Evolutionary conservation across 1,140 invertebrate genomes (phyloP).

Genomic region (Laodelphax striatellus): DNA sequence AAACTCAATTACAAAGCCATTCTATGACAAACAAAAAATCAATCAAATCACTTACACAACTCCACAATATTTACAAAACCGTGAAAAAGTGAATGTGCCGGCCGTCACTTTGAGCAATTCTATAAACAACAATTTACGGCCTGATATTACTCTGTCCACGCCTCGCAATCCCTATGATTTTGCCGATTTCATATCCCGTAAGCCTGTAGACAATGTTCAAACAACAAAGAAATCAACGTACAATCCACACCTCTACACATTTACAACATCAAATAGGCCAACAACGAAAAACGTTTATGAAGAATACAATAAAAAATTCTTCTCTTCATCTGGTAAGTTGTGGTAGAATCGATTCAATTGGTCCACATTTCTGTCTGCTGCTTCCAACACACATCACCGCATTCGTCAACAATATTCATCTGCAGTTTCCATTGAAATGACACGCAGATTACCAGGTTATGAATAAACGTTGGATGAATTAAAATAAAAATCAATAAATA

Average conservation of each 20-base stretch:
- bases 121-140: background rate
- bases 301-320: conserved; percentile 6
- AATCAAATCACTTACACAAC: conserved; percentile 3
- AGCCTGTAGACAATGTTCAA: background rate
- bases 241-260: background rate
- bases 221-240: background rate
- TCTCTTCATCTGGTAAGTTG: no score
- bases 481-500: no score
- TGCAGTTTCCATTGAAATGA: no score
- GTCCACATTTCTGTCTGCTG: no score
- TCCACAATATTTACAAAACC: conserved; percentile 4
- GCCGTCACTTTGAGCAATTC: background rate
- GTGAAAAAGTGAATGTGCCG: no score
- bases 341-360: no score
- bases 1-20: conserved; percentile 7
- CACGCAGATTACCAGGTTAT: no score
- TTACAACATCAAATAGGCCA: background rate
- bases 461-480: no score
- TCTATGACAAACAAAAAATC: background rate
- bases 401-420: no score
- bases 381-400: no score
- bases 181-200: conserved; percentile 3
- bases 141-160: background rate
- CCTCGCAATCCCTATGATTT: conserved; percentile 14
- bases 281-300: conserved; percentile 4